Conservation (phyloP, 2,113 vertebrate species). For the Carassius gibelio region DNA sequence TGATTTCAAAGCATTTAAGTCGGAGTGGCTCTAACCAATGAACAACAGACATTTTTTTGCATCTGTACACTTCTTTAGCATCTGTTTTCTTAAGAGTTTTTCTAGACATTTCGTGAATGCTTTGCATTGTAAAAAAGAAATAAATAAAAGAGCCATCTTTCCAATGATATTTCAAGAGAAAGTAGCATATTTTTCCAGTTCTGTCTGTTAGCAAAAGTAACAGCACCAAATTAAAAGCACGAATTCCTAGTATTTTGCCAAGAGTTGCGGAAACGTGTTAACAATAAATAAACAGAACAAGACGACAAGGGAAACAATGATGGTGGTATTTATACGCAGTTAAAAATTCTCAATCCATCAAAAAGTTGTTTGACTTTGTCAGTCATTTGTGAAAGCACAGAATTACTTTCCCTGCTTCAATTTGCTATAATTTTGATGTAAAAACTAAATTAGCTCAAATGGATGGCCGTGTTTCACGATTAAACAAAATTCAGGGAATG, state of each 20-base stretch:
- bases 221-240: constrained; percentile 45
- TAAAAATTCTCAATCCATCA: background rate
- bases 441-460: background rate
- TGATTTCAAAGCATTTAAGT: constrained; percentile 1
- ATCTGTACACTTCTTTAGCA: too few species aligned
- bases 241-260: constrained; percentile 21
- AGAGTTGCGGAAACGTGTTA: constrained; percentile 20
- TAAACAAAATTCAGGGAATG: constrained; percentile 5
- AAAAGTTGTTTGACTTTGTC: background rate
- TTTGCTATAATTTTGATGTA: background rate
- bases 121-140: background rate
- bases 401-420: background rate
- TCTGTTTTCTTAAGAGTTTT: background rate
- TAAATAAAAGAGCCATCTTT: background rate
- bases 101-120: background rate
- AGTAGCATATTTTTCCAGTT: background rate
- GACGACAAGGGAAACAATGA: background rate
- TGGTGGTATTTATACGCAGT: constrained; percentile 2
- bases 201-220: background rate
- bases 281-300: constrained; percentile 30
- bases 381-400: background rate
- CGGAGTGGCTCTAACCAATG: too few species aligned
- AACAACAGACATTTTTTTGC: too few species aligned
- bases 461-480: background rate
- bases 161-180: background rate